Conservation (phyloP, 2,888 invertebrate genomes). For the Himalopsyche anomala region DNA sequence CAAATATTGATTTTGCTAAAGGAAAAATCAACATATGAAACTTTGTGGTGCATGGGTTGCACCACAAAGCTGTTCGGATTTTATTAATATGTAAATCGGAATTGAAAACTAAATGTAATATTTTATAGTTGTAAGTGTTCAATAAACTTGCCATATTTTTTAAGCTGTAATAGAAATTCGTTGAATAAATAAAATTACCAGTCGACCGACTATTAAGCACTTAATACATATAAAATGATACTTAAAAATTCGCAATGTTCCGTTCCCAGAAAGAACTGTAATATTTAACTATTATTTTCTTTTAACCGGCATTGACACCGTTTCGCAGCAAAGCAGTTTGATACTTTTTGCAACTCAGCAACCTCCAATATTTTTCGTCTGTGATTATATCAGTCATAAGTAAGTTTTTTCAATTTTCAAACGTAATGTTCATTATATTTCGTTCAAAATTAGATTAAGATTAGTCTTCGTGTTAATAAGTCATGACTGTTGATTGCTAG, state of each 20-base stretch:
- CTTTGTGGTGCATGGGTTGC: too few relatives aligned
- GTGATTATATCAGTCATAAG: constrained; percentile 8
- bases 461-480: not conserved
- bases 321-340: constrained; percentile 56
- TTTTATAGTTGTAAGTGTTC: too few relatives aligned
- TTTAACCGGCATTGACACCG: constrained; percentile 61
- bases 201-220: too few relatives aligned
- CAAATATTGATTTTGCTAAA: too few relatives aligned
- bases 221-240: not conserved
- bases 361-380: constrained; percentile 5
- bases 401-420: not conserved
- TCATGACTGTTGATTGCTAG: not conserved
- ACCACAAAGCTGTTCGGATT: too few relatives aligned
- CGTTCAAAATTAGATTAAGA: constrained; percentile 12
- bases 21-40: too few relatives aligned
- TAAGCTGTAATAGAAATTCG: too few relatives aligned
- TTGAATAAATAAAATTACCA: too few relatives aligned
- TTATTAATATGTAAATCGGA: too few relatives aligned
- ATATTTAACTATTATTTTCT: constrained; percentile 52
- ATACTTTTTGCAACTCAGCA: constrained; percentile 50
- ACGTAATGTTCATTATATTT: not conserved
- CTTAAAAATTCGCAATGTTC: not conserved
- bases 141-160: too few relatives aligned
- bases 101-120: too few relatives aligned
- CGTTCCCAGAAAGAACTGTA: constrained; percentile 20